Evolutionary conservation across 2,797 vertebrate species (phyloP).

Genomic region (Sebastiscus tertius): DNA sequence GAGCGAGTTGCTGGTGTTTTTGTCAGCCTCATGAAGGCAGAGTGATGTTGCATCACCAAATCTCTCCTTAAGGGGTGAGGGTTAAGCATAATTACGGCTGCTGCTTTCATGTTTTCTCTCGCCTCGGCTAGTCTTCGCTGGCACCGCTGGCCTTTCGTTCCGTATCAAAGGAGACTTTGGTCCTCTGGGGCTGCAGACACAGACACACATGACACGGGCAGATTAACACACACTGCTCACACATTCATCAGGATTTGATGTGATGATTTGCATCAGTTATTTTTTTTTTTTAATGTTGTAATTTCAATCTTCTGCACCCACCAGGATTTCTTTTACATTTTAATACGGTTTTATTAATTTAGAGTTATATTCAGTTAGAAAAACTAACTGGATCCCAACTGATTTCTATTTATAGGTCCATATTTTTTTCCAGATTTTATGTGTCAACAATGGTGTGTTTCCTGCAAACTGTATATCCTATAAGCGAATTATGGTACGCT

Average conservation of each 20-base stretch:
- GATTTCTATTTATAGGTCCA: not conserved
- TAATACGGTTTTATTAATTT: not conserved
- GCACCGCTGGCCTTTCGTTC: constrained; percentile 57
- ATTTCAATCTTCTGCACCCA: not conserved
- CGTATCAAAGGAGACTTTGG: constrained; percentile 62
- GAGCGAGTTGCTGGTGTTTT: constrained; percentile 18
- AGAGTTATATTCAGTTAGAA: not conserved
- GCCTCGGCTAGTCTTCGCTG: constrained; percentile 29
- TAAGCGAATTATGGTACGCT: not conserved
- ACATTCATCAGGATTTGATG: constrained; percentile 14
- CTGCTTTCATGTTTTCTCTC: constrained; percentile 68
- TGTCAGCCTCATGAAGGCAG: constrained; percentile 30
- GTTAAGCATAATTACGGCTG: constrained; percentile 63
- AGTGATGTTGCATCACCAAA: constrained; percentile 63
- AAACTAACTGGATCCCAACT: not conserved
- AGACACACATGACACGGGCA: not conserved
- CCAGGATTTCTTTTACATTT: constrained; percentile 15
- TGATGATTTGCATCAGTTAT: constrained; percentile 15
- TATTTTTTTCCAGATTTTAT: not conserved
- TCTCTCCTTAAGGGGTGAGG: constrained; percentile 56
- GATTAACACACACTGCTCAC: not conserved
- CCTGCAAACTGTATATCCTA: not conserved
- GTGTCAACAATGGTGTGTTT: not conserved
- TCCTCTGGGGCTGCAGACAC: constrained; percentile 32
- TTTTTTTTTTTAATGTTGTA: not conserved